These are phyloP conservation scores for human DNA, from an alignment of 2,113 vertebrate genomes.

Conservation along the genomic window GRCh38 chr11:23965501-23966000, in stretches of 20 bases:
- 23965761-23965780: background rate
- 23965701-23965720: background rate
- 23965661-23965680: background rate
- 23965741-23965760: fast-evolving
- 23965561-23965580: background rate
- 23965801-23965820: background rate
- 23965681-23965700: background rate
- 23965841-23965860: background rate
- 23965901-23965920: background rate
- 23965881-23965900: background rate
- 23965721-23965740: background rate
- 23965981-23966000: background rate
- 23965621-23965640: background rate
- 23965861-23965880: background rate
- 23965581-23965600: background rate
- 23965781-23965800: background rate
- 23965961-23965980: background rate
- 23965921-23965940: background rate
- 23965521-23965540: background rate
- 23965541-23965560: background rate
- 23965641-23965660: background rate
- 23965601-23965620: background rate
- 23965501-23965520: background rate
- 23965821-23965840: background rate
- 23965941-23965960: background rate